phyloP scores from a whole-genome alignment of 2,797 vertebrate genomes.

The Rhynchotus rufescens region DNA sequence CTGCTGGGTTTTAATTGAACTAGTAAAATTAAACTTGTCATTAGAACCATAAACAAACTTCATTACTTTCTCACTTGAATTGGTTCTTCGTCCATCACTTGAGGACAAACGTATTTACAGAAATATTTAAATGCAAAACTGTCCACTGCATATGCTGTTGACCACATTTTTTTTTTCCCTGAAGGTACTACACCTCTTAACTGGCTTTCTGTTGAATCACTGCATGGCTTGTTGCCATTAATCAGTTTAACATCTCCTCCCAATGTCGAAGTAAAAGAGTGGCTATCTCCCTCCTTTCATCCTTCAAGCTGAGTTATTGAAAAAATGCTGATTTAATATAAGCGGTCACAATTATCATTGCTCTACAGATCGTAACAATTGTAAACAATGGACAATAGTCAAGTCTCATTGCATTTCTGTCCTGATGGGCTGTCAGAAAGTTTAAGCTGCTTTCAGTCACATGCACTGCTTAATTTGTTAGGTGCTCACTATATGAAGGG shows the following conservation, averaged over 20 bases:
- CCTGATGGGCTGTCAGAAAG: not conserved
- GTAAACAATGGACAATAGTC: not conserved
- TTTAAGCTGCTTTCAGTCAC: not conserved
- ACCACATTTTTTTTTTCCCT: not conserved
- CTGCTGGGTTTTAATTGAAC: slow-evolving; percentile 11
- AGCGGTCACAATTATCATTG: slow-evolving; percentile 15
- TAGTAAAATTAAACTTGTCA: not conserved
- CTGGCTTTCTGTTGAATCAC: not conserved
- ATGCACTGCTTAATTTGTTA: not conserved
- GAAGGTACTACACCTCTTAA: not conserved
- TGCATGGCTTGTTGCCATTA: not conserved
- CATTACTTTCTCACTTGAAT: not conserved
- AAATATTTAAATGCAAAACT: not conserved
- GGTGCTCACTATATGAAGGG: not conserved
- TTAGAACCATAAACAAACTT: not conserved
- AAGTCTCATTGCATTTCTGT: not conserved
- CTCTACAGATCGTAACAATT: slow-evolving; percentile 14
- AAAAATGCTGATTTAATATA: slow-evolving; percentile 15
- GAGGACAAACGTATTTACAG: not conserved
- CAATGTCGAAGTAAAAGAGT: not conserved
- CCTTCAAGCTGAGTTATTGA: not conserved
- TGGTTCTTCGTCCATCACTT: not conserved
- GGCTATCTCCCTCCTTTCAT: not conserved
- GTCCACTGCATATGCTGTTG: not conserved
- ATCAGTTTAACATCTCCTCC: not conserved